A percentile compares a stretch with the other conserved stretches of the same genome.
Evolutionary conservation across 2,888 invertebrate species (phyloP).

Genomic region (Harpalus rufipes): DNA sequence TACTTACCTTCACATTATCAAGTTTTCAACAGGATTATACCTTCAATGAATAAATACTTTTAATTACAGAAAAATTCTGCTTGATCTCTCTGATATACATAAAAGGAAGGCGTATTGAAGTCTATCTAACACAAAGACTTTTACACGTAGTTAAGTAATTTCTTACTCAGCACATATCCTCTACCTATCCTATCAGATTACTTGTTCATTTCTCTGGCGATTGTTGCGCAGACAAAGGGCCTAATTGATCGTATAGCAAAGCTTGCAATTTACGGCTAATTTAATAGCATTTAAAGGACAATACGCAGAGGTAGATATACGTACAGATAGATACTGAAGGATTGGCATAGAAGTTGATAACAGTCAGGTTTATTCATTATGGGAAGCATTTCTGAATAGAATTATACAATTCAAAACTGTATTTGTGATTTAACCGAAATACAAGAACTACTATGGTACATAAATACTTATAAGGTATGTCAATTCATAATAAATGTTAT

Average conservation of each 20-base stretch:
- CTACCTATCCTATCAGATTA: conserved; percentile 24
- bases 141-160: conserved; percentile 40
- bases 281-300: conserved; percentile 9
- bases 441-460: too few species aligned
- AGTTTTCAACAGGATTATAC: background rate
- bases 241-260: conserved; percentile 40
- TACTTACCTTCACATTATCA: conserved; percentile 1
- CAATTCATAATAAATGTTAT: too few species aligned
- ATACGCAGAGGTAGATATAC: background rate
- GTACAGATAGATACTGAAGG: background rate
- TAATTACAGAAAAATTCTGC: background rate
- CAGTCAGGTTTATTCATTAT: too few species aligned
- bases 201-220: conserved; percentile 37
- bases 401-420: too few species aligned
- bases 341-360: too few species aligned
- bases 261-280: conserved; percentile 3
- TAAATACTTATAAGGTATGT: too few species aligned
- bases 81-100: background rate
- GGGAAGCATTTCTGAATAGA: too few species aligned
- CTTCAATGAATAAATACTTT: background rate
- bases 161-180: conserved; percentile 32
- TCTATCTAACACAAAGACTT: conserved; percentile 11
- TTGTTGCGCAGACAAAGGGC: conserved; percentile 49
- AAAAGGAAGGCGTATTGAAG: background rate
- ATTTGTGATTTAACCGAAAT: too few species aligned